Evolutionary conservation across 2,888 invertebrate genomes (phyloP), one percentile per base, ranked within the genome.

Genomic region (Baccha elongata): DNA sequence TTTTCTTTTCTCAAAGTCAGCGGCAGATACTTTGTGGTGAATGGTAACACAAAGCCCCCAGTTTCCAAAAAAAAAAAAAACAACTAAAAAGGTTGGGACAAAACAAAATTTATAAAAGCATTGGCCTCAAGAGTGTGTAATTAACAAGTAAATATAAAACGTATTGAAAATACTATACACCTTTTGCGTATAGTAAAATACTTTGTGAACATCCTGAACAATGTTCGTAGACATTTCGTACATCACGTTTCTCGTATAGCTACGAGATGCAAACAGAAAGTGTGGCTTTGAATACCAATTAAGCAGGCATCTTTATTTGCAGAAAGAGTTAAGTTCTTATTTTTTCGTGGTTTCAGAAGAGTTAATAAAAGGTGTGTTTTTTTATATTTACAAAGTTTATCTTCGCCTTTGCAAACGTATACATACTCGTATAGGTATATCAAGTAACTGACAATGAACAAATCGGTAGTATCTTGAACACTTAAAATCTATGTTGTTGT

Each of bases 201-300:
- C 48, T 48, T 23, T 5, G 26, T 37, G 37, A 21, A 55, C 23
- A 19, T 40, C 23, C 21, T 46, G 52, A 46, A 44, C 21, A 67
- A 37, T 62, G 29, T 21, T 42, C 29, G n/a, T 67, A 55, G 35
- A 67, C 26, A 72, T 40, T 65, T 62, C 35, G 67, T 53, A 48
- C 40, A 55, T 68, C 50, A 68, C 68, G 64, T 62, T 73, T 67
- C 17, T 73, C 29, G 26, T 15, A 32, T 7, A 11, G 32, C 21
- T 53, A 26, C 37, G 29, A 11, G 32, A 32, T 53, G 35, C 37
- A 37, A 35, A 58, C 37, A 52, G 48, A 53, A 32, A 65, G 72
- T 40, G 17, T 35, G 64, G 50, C 62, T 73, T 55, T 72, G 83
- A 72, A 73, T 84, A 21, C 79, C 13, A 79, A 84, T 65, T 60